phyloP scores from a whole-genome alignment of 2,888 invertebrate genomes.

The Silvanus unidentatus region DNA sequence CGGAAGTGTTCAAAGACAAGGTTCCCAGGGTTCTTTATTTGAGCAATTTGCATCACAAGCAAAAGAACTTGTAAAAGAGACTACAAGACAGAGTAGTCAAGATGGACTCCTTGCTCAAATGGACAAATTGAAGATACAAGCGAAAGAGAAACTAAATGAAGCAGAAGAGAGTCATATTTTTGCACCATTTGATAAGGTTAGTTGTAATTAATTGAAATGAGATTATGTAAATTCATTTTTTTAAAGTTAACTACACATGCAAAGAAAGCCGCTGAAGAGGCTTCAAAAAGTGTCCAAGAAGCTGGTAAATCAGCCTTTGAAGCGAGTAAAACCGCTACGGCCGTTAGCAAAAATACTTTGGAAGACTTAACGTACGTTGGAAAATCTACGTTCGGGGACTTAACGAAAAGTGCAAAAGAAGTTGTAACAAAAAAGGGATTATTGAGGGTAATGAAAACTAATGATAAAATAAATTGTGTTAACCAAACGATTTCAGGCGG shows the following conservation, averaged over 20 bases:
- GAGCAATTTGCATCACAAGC: constrained; percentile 86
- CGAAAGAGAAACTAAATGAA: constrained; percentile 54
- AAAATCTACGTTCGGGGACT: constrained; percentile 82
- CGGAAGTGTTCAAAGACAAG: constrained; percentile 57
- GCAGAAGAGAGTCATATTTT: constrained; percentile 70
- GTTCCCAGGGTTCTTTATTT: constrained; percentile 77
- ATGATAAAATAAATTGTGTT: neutral
- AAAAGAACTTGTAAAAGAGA: constrained; percentile 81
- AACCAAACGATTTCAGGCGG: constrained; percentile 27
- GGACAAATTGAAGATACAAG: constrained; percentile 70
- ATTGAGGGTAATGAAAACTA: constrained; percentile 55
- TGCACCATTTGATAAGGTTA: constrained; percentile 78
- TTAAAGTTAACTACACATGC: constrained; percentile 75
- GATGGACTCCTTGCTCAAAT: constrained; percentile 83
- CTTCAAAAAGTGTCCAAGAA: constrained; percentile 74
- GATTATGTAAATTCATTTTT: constrained; percentile 11
- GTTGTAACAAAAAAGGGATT: constrained; percentile 80
- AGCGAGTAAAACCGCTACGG: constrained; percentile 82
- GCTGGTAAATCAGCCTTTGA: constrained; percentile 79
- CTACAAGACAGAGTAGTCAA: constrained; percentile 82
- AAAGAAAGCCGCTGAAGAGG: constrained; percentile 80
- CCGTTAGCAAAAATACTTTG: constrained; percentile 79
- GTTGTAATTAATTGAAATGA: constrained; percentile 5
- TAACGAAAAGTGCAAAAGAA: constrained; percentile 88
- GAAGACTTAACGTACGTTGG: constrained; percentile 85